Evolutionary conservation across 2,113 vertebrate species (phyloP).

Genomic region (Microtus montanus): DNA sequence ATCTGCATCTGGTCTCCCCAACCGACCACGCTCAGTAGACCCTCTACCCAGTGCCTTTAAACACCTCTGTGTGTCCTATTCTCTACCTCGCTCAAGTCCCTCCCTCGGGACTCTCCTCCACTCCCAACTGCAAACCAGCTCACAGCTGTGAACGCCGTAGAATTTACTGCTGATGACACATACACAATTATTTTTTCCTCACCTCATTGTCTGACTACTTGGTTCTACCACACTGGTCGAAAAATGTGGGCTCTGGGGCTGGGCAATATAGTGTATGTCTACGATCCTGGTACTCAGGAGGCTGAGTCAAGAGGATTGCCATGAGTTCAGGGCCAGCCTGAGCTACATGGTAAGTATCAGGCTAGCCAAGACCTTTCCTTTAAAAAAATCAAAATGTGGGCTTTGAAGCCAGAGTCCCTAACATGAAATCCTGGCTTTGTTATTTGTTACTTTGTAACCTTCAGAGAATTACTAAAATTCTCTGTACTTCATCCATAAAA

Average conservation of each 20-base stretch:
- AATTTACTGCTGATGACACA: background rate
- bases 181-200: constrained; percentile 15
- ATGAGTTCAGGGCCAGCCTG: background rate
- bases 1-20: background rate
- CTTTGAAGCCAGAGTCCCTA: background rate
- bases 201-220: background rate
- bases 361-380: background rate
- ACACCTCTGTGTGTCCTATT: background rate
- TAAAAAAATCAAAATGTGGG: background rate
- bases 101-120: background rate
- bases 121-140: background rate
- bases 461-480: background rate
- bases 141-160: background rate
- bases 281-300: background rate
- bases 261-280: background rate
- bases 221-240: background rate
- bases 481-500: background rate
- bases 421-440: constrained; percentile 22
- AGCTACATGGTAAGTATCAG: background rate
- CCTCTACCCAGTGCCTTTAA: background rate
- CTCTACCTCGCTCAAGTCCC: background rate
- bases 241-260: background rate
- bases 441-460: background rate
- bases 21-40: background rate
- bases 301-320: background rate